Evolutionary conservation across 2,888 invertebrate genomes (phyloP).

Genomic region (Empis stercorea): DNA sequence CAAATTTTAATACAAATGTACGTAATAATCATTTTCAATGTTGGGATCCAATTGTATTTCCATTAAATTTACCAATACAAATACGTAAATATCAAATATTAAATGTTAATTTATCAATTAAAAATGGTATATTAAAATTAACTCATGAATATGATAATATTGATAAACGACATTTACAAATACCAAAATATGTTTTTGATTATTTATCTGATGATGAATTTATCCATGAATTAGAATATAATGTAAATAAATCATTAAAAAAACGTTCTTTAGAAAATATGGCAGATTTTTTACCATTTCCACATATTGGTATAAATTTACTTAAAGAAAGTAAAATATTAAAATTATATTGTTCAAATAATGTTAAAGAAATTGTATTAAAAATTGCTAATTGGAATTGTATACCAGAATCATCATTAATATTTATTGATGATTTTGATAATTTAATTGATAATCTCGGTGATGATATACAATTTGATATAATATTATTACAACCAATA

Average conservation of each 20-base stretch:
- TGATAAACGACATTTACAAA: constrained; percentile 1
- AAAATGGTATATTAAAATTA: constrained; percentile 9
- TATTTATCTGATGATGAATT: constrained; percentile 12
- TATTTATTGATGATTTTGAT: constrained; percentile 10
- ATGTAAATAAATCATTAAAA: constrained; percentile 7
- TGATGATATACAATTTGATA: constrained; percentile 7
- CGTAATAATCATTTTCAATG: constrained; percentile 2
- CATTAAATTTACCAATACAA: constrained; percentile 5
- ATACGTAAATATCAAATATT: constrained; percentile 11
- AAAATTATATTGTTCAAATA: constrained; percentile 9
- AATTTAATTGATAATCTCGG: not conserved
- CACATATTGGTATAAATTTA: constrained; percentile 13
- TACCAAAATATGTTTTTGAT: constrained; percentile 9
- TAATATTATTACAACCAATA: constrained; percentile 12
- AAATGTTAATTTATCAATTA: constrained; percentile 7
- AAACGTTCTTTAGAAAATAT: constrained; percentile 1
- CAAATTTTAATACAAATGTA: constrained; percentile 5
- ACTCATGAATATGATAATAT: constrained; percentile 6
- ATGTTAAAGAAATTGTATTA: constrained; percentile 5
- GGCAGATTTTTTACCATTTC: constrained; percentile 11
- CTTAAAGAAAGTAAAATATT: constrained; percentile 11
- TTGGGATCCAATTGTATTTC: constrained; percentile 13
- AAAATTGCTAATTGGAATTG: constrained; percentile 10
- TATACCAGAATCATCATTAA: constrained; percentile 6
- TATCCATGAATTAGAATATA: constrained; percentile 11